Evolutionary conservation across 2,113 vertebrate genomes (phyloP).

Genomic region (Willisornis vidua): DNA sequence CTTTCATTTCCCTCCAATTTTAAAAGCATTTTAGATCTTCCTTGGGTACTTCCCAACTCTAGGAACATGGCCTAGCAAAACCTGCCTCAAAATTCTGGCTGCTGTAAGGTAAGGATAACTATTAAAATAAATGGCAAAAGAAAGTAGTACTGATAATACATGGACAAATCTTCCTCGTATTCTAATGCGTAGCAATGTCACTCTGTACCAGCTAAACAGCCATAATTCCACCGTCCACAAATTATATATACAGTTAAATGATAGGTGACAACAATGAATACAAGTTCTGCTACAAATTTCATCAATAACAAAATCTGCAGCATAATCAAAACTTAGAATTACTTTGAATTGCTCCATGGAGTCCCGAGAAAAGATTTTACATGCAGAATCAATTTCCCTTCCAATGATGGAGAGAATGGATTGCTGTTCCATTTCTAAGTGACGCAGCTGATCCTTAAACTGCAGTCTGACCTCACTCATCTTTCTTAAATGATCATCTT

Average conservation of each 20-base stretch:
- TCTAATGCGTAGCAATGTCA: not conserved
- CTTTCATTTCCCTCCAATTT: not conserved
- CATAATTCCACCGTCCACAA: not conserved
- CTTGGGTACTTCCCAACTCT: not conserved
- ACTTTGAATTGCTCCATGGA: slow-evolving; percentile 88
- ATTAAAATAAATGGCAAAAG: not conserved
- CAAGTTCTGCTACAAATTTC: not conserved
- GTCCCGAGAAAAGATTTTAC: slow-evolving; percentile 81
- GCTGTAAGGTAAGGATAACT: not conserved
- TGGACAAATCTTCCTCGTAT: not conserved
- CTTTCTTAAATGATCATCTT: slow-evolving; percentile 73
- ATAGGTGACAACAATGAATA: not conserved
- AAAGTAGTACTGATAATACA: not conserved
- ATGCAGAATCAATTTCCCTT: slow-evolving; percentile 85
- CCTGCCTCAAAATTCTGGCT: not conserved
- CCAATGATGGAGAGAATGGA: slow-evolving; percentile 84
- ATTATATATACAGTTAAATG: not conserved
- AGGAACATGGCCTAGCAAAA: not conserved
- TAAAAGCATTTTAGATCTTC: not conserved
- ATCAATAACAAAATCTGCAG: slow-evolving; percentile 14
- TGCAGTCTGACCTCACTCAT: slow-evolving; percentile 76
- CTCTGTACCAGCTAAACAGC: not conserved
- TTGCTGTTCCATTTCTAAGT: slow-evolving; percentile 84
- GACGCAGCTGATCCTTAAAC: slow-evolving; percentile 80
- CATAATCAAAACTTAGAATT: slow-evolving; percentile 65